These are phyloP conservation scores for Boloria selene DNA, from an alignment of 2,888 invertebrate species.

Conservation along the genomic window DNA sequence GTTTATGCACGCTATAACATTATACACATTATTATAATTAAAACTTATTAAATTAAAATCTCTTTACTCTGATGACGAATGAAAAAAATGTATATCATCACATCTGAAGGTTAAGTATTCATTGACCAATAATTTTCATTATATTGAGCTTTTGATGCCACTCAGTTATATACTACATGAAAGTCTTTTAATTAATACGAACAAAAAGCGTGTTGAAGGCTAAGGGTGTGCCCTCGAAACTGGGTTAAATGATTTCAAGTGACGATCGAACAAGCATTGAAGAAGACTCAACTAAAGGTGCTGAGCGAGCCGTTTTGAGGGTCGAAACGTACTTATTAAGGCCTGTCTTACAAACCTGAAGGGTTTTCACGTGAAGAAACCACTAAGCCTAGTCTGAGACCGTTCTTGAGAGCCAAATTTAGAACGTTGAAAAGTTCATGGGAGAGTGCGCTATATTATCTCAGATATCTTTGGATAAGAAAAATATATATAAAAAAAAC, in stretches of 20 bases:
- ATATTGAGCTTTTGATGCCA: neutral
- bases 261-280: slow-evolving; percentile 41
- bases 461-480: slow-evolving; percentile 14
- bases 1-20: too few species aligned
- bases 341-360: slow-evolving; percentile 43
- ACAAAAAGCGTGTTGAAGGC: slow-evolving; percentile 29
- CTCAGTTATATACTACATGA: slow-evolving; percentile 10
- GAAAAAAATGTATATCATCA: too few species aligned
- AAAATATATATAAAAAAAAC: neutral
- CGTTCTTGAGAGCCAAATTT: slow-evolving; percentile 40
- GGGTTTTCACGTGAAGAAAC: slow-evolving; percentile 42
- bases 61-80: too few species aligned
- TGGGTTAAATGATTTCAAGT: slow-evolving; percentile 43
- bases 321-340: slow-evolving; percentile 41
- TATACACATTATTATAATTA: too few species aligned
- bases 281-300: slow-evolving; percentile 39
- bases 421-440: slow-evolving; percentile 42
- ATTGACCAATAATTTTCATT: slow-evolving; percentile 9
- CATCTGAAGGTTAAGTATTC: slow-evolving; percentile 1
- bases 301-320: slow-evolving; percentile 38
- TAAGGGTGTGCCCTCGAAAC: slow-evolving; percentile 34
- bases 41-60: too few species aligned
- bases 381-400: slow-evolving; percentile 36
- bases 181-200: slow-evolving; percentile 23
- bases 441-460: slow-evolving; percentile 27